Evolutionary conservation across 2,797 vertebrate genomes (phyloP).

Genomic region (Macroramphosus scolopax): DNA sequence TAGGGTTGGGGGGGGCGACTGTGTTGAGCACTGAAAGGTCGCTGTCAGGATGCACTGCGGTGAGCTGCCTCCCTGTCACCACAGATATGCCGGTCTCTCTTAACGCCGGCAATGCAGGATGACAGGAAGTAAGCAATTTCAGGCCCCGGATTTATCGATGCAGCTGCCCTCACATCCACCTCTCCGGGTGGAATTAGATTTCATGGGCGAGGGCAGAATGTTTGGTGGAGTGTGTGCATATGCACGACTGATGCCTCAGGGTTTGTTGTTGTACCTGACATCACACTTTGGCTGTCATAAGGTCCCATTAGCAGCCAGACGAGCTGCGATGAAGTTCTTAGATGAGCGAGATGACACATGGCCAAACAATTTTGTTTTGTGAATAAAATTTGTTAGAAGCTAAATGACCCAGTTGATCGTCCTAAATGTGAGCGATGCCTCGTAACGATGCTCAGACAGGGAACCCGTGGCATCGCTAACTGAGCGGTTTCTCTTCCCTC

Average conservation of each 20-base stretch:
- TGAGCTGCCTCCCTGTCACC: slow-evolving; percentile 40
- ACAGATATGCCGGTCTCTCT: slow-evolving; percentile 30
- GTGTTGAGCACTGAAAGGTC: slow-evolving; percentile 50
- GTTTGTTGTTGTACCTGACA: slow-evolving; percentile 20
- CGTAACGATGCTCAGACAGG: too few relatives aligned
- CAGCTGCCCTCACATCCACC: slow-evolving; percentile 7
- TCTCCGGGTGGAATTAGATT: slow-evolving; percentile 25
- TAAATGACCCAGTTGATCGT: too few relatives aligned
- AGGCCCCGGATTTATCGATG: slow-evolving; percentile 13
- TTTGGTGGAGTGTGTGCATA: slow-evolving; percentile 15
- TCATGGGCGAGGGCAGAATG: not conserved
- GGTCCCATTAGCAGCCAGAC: slow-evolving; percentile 23
- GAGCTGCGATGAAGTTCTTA: slow-evolving; percentile 12
- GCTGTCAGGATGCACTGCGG: slow-evolving; percentile 21
- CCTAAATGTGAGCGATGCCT: not conserved
- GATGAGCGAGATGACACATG: slow-evolving; percentile 1
- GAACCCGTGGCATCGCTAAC: too few relatives aligned
- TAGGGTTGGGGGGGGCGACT: slow-evolving; percentile 6
- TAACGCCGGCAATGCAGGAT: slow-evolving; percentile 18
- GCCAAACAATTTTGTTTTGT: not conserved
- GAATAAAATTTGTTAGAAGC: too few relatives aligned
- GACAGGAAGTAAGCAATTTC: slow-evolving; percentile 41
- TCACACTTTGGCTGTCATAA: slow-evolving; percentile 19
- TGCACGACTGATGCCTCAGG: slow-evolving; percentile 20
- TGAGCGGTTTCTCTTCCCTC: too few relatives aligned